phyloP scores from a whole-genome alignment of 1,140 invertebrate species.

The Drosophila ironensis region DNA sequence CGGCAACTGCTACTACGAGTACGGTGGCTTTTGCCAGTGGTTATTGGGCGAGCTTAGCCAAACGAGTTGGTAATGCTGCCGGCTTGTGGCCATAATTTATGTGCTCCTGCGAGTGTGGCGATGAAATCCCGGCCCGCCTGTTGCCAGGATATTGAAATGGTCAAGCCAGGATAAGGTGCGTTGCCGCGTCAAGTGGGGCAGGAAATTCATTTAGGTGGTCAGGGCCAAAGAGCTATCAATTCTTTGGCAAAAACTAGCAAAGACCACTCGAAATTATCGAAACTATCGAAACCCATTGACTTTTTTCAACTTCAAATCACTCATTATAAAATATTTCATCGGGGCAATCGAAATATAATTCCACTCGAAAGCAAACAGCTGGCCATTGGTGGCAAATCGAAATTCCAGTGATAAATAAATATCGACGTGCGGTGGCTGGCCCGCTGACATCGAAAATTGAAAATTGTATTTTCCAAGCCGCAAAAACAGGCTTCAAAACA shows the following conservation, averaged over 20 bases:
- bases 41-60: conserved; percentile 69
- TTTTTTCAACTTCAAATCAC: background rate
- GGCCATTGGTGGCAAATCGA: conserved; percentile 25
- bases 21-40: conserved; percentile 54
- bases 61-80: conserved; percentile 66
- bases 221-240: too few relatives aligned
- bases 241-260: too few relatives aligned
- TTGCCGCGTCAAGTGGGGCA: too few relatives aligned
- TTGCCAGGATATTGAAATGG: conserved; percentile 33
- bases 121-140: background rate
- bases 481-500: conserved; percentile 21
- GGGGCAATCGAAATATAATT: conserved; percentile 13
- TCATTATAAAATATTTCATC: conserved; percentile 29
- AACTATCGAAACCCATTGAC: too few relatives aligned
- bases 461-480: conserved; percentile 29
- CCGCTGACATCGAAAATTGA: conserved; percentile 15
- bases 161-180: conserved; percentile 6
- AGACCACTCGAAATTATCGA: too few relatives aligned
- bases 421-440: conserved; percentile 3
- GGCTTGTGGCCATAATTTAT: conserved; percentile 39
- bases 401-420: conserved; percentile 31
- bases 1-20: conserved; percentile 73
- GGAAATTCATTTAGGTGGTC: too few relatives aligned
- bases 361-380: conserved; percentile 12
- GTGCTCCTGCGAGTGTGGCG: conserved; percentile 7